Evolutionary conservation across 1,140 invertebrate species (phyloP).

Genomic region (Drosophila ambigua): DNA sequence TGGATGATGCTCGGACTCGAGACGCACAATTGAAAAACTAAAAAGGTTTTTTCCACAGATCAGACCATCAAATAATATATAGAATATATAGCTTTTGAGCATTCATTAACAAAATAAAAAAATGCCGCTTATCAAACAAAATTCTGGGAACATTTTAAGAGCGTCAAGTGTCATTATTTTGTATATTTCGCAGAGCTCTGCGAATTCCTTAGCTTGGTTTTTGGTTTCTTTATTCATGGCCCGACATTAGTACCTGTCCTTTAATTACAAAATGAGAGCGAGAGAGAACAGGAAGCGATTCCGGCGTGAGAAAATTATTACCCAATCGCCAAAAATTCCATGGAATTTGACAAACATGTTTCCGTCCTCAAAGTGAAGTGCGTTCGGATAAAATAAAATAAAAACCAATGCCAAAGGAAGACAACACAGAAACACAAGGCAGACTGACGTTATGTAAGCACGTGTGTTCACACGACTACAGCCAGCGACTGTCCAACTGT

Average conservation of each 20-base stretch:
- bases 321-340: slow-evolving; percentile 17
- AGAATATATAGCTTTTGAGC: slow-evolving; percentile 3
- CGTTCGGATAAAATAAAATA: slow-evolving; percentile 1
- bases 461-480: slow-evolving; percentile 31
- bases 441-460: slow-evolving; percentile 13
- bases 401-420: slow-evolving; percentile 2
- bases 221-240: slow-evolving; percentile 25
- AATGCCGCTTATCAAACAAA: not conserved
- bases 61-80: too few species aligned
- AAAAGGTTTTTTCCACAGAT: too few species aligned
- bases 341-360: slow-evolving; percentile 1
- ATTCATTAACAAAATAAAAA: slow-evolving; percentile 30
- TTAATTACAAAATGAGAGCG: not conserved
- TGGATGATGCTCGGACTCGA: too few species aligned
- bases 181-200: slow-evolving; percentile 18
- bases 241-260: not conserved
- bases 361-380: slow-evolving; percentile 6
- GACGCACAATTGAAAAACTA: too few species aligned
- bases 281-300: slow-evolving; percentile 44
- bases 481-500: slow-evolving; percentile 43
- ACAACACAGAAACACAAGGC: not conserved
- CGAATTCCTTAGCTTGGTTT: slow-evolving; percentile 38
- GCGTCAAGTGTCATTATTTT: not conserved
- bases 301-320: slow-evolving; percentile 38
- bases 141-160: slow-evolving; percentile 25